Base-by-base conservation (phyloP, 2,113 vertebrate species). In the Gopherus evgoodei region DNA sequence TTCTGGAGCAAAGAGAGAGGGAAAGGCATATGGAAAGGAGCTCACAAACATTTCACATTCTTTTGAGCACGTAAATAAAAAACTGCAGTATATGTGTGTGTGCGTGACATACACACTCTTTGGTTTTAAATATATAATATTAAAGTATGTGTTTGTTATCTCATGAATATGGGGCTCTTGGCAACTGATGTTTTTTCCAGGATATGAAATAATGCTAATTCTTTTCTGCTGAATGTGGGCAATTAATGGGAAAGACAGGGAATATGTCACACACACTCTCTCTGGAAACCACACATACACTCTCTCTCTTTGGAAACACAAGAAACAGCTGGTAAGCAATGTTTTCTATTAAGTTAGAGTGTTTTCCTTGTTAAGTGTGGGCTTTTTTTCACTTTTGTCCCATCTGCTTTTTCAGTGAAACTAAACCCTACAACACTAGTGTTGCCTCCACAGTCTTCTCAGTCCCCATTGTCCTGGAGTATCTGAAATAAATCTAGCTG, bases 1-100 rank as follows among this genome's bases (percentile, higher is more conserved):
- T 81, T 94, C 93, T n/a, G 90, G 87, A 89, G 90, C 83, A 90
- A 78, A 94, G 87, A 87, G 87, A 86, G 83, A 44, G 85, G 50
- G 85, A 90, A 96, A 91, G 29, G 14, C 29, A 62, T 11, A 62
- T 62, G 59, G 59, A 49, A 1, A 44, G 81, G 10, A 44, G 82
- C 5, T 86, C 24, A 8, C 80, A 86, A 96, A 49, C 27, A 11
- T 38, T 44, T 72, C 50, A 38, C 93, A 65, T 6, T 54, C 59
- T n/a, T 62, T 22, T 54, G 54, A 59, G 47, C 86, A 76, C 5
- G 57, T 53, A 49, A 52, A 54, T 2, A 80, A 76, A 84, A 80
- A 72, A 8, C 54, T 16, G 29, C 59, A 62, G 29, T 54, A 53
- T 53, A 19, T 8, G 53, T 54, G 53, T 21, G 19, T 19, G 53